Evolutionary conservation across 2,888 invertebrate genomes (phyloP).

Genomic region (Coelinius sp.): DNA sequence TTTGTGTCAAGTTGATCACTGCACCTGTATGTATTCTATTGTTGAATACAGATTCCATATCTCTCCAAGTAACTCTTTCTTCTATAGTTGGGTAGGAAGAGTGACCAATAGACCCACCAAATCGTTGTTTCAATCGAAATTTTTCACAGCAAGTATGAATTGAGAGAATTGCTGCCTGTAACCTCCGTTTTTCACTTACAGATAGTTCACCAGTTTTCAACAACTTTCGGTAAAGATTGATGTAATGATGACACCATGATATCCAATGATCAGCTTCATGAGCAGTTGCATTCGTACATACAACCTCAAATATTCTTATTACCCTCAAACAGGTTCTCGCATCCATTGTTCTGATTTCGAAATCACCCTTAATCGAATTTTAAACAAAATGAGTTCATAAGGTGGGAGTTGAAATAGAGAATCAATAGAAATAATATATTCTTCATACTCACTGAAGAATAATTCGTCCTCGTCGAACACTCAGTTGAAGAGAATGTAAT

Average conservation of each 20-base stretch:
- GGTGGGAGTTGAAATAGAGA: no score
- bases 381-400: no score
- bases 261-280: no score
- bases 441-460: no score
- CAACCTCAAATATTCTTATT: no score
- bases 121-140: neutral
- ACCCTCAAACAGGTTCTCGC: neutral
- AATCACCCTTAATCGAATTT: no score
- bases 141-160: neutral
- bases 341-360: neutral
- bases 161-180: neutral
- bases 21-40: neutral
- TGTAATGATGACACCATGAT: neutral
- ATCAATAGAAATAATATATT: no score
- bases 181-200: neutral
- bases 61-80: neutral
- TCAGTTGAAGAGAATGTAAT: no score
- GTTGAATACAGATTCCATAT: neutral
- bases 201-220: neutral
- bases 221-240: neutral
- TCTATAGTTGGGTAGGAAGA: neutral
- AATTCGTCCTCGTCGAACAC: no score
- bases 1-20: slow-evolving; percentile 5
- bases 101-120: neutral
- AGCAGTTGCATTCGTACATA: no score